Evolutionary conservation across 2,797 vertebrate genomes (phyloP), one percentile per base, ranked within the genome.

Genomic region (Poeciliopsis presidionis): DNA sequence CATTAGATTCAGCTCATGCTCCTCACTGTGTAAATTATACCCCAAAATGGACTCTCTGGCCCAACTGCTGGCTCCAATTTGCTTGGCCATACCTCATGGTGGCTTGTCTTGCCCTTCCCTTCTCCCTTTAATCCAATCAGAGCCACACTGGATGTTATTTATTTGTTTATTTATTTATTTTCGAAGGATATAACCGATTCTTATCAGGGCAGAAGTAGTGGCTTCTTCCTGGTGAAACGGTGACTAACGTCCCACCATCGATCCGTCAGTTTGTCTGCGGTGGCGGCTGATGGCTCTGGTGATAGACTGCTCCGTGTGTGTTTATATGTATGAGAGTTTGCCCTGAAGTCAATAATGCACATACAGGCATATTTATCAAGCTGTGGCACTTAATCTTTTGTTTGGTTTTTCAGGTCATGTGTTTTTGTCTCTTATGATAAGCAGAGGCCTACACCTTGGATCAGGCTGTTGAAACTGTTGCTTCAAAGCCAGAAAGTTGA

Each of bases 101-200:
- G 86, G 81, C 91, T 89, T n/a, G 87, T 84, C 90, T 78, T 82
- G 89, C 89, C 93, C 91, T 90, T 90, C 89, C 86, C 79, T 83
- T 93, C 90, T 91, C 87, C 84, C 86, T 93, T 86, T 95, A 95
- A 96, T 95, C 90, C 87, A 88, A 95, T 95, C 92, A 94, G 72
- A 85, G 91, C 91, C 90, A 90, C 91, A 81, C 84, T 92, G 91
- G 92, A 94, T 90, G 93, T 93, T 96, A 94, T 95, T 95, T 94
- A 95, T 95, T 95, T 96, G 91, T 93, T 95, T 95, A 94, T 95
- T 94, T 95, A 94, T 95, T 94, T 95, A 89, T 95, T 94, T 92
- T 92, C 87, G 30, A 92, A 94, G 93, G 94, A 94, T 94, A 92
- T 86, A 93, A 90, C 84, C 80, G 93, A 94, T 95, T 94, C 86